phyloP scores from a whole-genome alignment of 2,888 invertebrate species.

The Athetis lepigone region DNA sequence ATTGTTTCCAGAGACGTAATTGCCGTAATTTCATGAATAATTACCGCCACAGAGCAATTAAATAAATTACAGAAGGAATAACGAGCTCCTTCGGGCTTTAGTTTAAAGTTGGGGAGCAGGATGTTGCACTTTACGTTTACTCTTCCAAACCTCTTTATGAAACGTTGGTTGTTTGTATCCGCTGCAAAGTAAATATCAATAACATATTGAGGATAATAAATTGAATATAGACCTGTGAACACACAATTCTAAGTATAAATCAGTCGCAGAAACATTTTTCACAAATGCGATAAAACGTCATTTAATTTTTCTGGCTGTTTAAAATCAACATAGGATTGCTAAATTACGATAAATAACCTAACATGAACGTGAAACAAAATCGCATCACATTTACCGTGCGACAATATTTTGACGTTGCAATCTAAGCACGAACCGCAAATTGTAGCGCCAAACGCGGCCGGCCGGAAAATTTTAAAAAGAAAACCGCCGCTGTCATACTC shows the following conservation, averaged over 20 bases:
- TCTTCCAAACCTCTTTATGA: conserved; percentile 59
- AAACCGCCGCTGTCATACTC: conserved; percentile 86
- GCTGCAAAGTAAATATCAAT: neutral
- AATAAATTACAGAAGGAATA: conserved; percentile 90
- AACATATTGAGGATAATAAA: neutral
- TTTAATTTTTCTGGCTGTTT: no score
- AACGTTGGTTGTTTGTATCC: neutral
- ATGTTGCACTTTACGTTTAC: conserved; percentile 78
- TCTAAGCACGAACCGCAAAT: conserved; percentile 87
- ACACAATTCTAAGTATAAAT: neutral
- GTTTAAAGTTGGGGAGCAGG: conserved; percentile 87
- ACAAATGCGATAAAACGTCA: no score
- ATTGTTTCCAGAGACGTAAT: conserved; percentile 89
- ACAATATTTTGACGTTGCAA: conserved; percentile 71
- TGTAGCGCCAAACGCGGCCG: conserved; percentile 78
- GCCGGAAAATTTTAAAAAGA: conserved; percentile 88
- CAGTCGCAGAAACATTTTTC: neutral
- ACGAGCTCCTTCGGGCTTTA: conserved; percentile 88
- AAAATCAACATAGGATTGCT: conserved; percentile 20
- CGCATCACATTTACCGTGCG: conserved; percentile 40
- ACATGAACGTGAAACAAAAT: conserved; percentile 32
- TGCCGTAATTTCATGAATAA: conserved; percentile 91
- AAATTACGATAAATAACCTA: conserved; percentile 20
- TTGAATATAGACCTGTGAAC: neutral
- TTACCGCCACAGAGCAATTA: conserved; percentile 90